Evolutionary conservation across 2,888 invertebrate genomes (phyloP).

Genomic region (Archips crataeganus): DNA sequence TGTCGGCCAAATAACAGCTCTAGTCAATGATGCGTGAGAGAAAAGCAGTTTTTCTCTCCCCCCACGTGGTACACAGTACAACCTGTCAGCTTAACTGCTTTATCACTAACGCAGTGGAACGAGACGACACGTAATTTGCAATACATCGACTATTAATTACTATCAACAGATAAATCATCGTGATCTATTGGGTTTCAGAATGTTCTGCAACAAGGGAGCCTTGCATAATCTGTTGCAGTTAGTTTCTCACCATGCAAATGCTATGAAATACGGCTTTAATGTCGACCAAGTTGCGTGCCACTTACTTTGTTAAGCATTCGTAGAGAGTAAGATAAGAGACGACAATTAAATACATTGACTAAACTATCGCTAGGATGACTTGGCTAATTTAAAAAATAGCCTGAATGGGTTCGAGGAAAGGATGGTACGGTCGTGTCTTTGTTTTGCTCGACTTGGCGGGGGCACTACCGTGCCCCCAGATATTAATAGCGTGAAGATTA

Average conservation of each 20-base stretch:
- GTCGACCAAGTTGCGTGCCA: not conserved
- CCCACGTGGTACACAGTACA: constrained; percentile 31
- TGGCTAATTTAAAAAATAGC: too few relatives aligned
- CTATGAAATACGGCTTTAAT: not conserved
- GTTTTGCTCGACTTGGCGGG: too few relatives aligned
- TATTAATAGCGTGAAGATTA: too few relatives aligned
- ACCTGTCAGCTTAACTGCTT: constrained; percentile 50
- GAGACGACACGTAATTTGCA: constrained; percentile 49
- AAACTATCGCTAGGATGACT: too few relatives aligned
- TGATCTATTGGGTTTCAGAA: constrained; percentile 25
- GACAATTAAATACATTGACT: too few relatives aligned
- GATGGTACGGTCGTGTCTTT: too few relatives aligned
- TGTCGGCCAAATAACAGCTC: constrained; percentile 38
- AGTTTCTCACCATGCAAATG: not conserved
- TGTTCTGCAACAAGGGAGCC: constrained; percentile 17
- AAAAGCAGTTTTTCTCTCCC: constrained; percentile 49
- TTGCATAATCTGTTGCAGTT: constrained; percentile 25
- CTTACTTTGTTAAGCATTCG: not conserved
- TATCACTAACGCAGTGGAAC: constrained; percentile 47
- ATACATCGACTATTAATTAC: constrained; percentile 43
- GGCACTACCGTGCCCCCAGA: too few relatives aligned
- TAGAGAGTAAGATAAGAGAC: not conserved
- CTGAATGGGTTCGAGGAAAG: too few relatives aligned
- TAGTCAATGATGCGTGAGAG: constrained; percentile 55
- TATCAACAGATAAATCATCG: constrained; percentile 40